Base-by-base conservation (phyloP, 1,140 invertebrate species). In the Episyrphus balteatus region DNA sequence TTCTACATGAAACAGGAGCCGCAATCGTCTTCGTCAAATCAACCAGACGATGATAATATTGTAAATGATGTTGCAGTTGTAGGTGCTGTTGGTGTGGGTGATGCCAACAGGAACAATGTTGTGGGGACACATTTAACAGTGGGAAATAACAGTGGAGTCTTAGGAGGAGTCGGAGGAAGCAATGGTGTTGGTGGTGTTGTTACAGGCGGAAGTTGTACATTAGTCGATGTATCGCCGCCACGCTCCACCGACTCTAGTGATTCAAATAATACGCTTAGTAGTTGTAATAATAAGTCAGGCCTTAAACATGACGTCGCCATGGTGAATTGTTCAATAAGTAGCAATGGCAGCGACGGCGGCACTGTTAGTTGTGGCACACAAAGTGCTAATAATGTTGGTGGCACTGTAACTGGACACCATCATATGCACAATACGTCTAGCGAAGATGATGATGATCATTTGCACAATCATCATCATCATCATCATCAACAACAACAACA, bases 321-420 rank as follows among this genome's bases (percentile, higher is more conserved):
- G 59, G 53, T 55, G 51, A 58, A 61, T 50, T 58, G 52, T 60
- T 55, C 58, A 59, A 60, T 62, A 53, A 61, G 33, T 66, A 68
- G 61, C 52, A 58, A 38, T 53, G 50, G 40, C 41, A 34, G 53
- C 58, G 57, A 49, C 55, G 58, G 53, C 55, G 62, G 57, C 53
- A 61, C 51, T 42, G 42, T 52, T 36, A 44, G 51, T 52, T 47
- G 42, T 18, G 19, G 15, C 17, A 30, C 32, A 34, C 15, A 45
- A 18, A 38, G 31, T 46, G 39, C 46, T 18, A 37, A 39, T 36
- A 47, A 31, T 36, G 15, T 18, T 15, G 37, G 37, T 15, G 14
- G 18, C 9, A 5, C 18, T 15, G 37, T 39, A 5, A 39, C 18
- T 39, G 37, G 18, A 15, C 18, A 18, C 14, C 18, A 39, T 26